Base-by-base conservation (phyloP, 2,888 invertebrate species). In the Dryadula phaetusa region DNA sequence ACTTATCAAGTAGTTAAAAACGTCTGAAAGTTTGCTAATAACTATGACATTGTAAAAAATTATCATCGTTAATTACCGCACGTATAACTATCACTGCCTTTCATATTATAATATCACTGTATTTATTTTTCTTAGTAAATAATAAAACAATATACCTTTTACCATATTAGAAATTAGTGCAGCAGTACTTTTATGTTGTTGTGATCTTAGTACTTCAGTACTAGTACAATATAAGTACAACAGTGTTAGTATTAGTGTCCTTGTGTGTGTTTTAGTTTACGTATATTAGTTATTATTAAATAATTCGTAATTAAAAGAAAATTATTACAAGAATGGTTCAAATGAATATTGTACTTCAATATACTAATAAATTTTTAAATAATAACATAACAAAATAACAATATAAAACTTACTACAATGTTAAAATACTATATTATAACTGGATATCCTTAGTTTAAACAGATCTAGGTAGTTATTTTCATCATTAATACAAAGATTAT, bases 401-500 rank as follows among this genome's bases (percentile, higher is more conserved):
- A 37, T 3, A 12, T 37, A 37, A 37, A 12, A 5, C 6, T 25
- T n/a, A 6, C 28, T 16, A 49, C 28, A 49, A 16, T 16, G 8
- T 22, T 10, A 28, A 49, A 49, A 28, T 28, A 16, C 1, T 12
- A 52, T 1, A 52, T 10, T 52, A 52, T 52, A 52, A 16, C 10
- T 16, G 10, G 5, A 0, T 52, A 52, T 56, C 40, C 16, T 25
- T 54, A 22, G 10, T 44, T 53, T 54, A 46, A 32, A 42, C 42
- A 52, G 49, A 65, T 52, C 49, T 65, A 65, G 58, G 64, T 49
- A 58, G 37, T 47, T 64, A 64, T 65, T 60, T 65, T 65, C 60
- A 44, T 60, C 60, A 58, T 64, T 64, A 64, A 52, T 32, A 69
- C 60, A 69, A 56, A 56, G 46, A 40, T 60, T 67, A 70, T 67